Percentiles rank a stretch among this genome's conserved stretches.
Conservation (phyloP, 2,113 vertebrate genomes). For the Neolamprologus variostigma region DNA sequence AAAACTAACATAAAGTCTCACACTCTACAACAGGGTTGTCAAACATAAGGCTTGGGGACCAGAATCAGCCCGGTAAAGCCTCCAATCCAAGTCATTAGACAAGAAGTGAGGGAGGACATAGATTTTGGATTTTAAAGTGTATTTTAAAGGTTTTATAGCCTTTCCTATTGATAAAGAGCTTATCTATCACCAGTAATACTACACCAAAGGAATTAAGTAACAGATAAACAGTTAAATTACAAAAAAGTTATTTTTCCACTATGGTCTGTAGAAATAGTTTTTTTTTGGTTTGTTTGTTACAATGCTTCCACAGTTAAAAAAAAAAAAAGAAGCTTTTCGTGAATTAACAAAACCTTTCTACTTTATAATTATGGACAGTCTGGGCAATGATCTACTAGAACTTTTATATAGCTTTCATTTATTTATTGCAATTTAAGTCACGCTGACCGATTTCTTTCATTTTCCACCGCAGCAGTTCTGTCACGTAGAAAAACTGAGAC, state of each 20-base stretch:
- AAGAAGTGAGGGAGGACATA: background rate
- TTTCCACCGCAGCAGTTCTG: background rate
- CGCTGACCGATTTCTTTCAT: background rate
- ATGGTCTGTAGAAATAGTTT: accelerated
- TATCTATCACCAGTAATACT: background rate
- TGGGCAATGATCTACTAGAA: background rate
- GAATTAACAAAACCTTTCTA: background rate
- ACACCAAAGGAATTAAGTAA: background rate
- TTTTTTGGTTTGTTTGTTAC: background rate
- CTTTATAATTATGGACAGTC: background rate
- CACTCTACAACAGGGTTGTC: background rate
- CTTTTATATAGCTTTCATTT: background rate
- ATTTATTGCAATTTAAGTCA: background rate
- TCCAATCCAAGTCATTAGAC: background rate
- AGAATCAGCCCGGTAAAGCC: background rate
- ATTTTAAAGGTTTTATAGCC: background rate
- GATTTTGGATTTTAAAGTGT: background rate
- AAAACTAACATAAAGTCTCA: background rate
- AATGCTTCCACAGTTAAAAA: background rate
- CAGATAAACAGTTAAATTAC: background rate
- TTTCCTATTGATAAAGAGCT: background rate
- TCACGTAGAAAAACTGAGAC: background rate
- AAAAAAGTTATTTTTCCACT: background rate
- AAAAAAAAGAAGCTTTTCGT: background rate
- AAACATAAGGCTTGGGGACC: background rate